Conservation (phyloP, 2,113 vertebrate genomes). For the Vulpes lagopus region DNA sequence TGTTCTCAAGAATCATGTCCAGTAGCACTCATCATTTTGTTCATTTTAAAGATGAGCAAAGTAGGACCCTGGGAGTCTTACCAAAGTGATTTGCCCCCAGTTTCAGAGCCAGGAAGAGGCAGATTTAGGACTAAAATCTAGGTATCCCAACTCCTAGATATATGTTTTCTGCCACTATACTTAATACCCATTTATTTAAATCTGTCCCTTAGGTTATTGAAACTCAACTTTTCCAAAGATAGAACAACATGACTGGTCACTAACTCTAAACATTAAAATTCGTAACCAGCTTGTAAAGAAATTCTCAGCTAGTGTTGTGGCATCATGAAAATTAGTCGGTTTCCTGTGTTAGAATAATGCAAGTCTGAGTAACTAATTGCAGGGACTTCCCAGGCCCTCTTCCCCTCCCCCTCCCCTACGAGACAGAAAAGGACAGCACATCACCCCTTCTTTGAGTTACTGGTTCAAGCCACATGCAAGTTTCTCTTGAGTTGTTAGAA, state of each 20-base stretch:
- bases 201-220: not conserved
- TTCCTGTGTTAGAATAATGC: not conserved
- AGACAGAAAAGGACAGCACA: not conserved
- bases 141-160: not conserved
- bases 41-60: conserved; percentile 37
- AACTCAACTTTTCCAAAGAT: not conserved
- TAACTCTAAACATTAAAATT: not conserved
- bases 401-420: fast-evolving
- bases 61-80: not conserved
- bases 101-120: not conserved
- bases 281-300: not conserved
- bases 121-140: not conserved
- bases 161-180: not conserved
- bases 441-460: not conserved
- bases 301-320: not conserved
- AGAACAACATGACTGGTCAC: not conserved
- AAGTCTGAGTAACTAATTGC: not conserved
- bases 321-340: not conserved
- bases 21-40: not conserved
- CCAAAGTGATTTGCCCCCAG: not conserved
- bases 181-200: not conserved
- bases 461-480: not conserved
- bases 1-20: not conserved
- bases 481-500: not conserved
- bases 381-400: not conserved